Conservation (phyloP, 2,888 invertebrate species). For the Drosophila formosana region DNA sequence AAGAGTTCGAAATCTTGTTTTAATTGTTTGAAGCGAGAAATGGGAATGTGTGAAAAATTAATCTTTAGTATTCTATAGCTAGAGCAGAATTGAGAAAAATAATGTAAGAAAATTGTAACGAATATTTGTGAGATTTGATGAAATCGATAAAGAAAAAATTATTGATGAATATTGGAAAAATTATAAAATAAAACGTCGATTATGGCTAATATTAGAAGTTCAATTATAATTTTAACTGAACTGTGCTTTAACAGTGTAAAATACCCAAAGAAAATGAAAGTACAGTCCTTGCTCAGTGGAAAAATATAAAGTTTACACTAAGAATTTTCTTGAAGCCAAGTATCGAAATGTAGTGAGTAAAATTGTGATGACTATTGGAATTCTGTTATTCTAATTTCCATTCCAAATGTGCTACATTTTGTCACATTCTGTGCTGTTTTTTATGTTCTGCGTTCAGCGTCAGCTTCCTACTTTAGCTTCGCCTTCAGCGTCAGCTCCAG, state of each 20-base stretch:
- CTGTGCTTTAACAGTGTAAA: not conserved
- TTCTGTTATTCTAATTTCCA: not conserved
- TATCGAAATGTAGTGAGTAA: constrained; percentile 6
- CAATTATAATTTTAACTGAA: too few species aligned
- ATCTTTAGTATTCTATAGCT: too few species aligned
- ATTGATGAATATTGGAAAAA: too few species aligned
- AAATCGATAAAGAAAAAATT: too few species aligned
- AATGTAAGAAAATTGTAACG: too few species aligned
- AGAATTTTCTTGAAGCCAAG: not conserved
- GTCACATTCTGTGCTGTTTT: constrained; percentile 40
- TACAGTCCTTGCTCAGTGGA: not conserved
- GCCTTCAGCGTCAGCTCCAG: not conserved
- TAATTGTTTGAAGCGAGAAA: not conserved
- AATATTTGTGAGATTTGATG: too few species aligned
- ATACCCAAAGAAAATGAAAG: not conserved
- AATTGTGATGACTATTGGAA: constrained; percentile 27
- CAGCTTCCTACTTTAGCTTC: not conserved
- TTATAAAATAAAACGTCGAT: too few species aligned
- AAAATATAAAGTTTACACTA: not conserved
- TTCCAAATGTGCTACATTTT: constrained; percentile 36
- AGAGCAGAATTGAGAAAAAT: too few species aligned
- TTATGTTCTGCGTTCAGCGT: constrained; percentile 4
- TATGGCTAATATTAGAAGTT: too few species aligned
- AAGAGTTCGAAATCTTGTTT: not conserved
- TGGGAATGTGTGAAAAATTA: too few species aligned